These are phyloP conservation scores for Aurelia sp. DNA, from an alignment of 30 jellyfish, hydroid and myxozoan genomes.

Conservation along the genomic window DNA sequence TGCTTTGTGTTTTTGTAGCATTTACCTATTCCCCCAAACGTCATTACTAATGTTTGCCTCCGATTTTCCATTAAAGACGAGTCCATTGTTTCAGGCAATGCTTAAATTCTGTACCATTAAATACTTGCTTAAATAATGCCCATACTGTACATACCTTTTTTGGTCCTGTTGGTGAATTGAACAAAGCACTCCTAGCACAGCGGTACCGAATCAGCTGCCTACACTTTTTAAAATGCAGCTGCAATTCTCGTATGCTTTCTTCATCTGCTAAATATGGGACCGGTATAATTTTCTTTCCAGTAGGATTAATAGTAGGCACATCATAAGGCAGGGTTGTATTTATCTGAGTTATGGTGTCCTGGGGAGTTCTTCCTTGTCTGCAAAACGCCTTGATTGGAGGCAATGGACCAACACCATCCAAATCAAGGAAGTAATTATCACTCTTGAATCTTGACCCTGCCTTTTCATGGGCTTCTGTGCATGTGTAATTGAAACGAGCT, in stretches of 20 bases:
- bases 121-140: too few relatives aligned
- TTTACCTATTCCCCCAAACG: too few relatives aligned
- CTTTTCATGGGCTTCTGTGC: slow-evolving; percentile 85
- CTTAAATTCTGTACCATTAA: too few relatives aligned
- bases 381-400: slow-evolving; percentile 89
- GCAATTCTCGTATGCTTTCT: slow-evolving; percentile 87
- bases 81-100: too few relatives aligned
- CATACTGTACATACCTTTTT: slow-evolving; percentile 28
- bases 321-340: slow-evolving; percentile 84
- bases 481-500: slow-evolving; percentile 98
- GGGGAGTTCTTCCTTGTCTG: slow-evolving; percentile 87
- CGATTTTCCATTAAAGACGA: too few relatives aligned
- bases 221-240: slow-evolving; percentile 71
- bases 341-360: slow-evolving; percentile 91
- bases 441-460: slow-evolving; percentile 86
- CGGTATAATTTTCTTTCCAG: slow-evolving; percentile 68
- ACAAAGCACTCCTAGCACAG: slow-evolving; percentile 87
- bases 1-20: too few relatives aligned
- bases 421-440: slow-evolving; percentile 90
- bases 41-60: too few relatives aligned
- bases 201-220: slow-evolving; percentile 81
- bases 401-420: slow-evolving; percentile 97
- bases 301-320: slow-evolving; percentile 62
- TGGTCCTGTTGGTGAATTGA: slow-evolving; percentile 92
- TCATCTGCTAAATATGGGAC: slow-evolving; percentile 86